Base-by-base conservation (phyloP, 2,888 invertebrate species). In the Chymomyza procnemis region DNA sequence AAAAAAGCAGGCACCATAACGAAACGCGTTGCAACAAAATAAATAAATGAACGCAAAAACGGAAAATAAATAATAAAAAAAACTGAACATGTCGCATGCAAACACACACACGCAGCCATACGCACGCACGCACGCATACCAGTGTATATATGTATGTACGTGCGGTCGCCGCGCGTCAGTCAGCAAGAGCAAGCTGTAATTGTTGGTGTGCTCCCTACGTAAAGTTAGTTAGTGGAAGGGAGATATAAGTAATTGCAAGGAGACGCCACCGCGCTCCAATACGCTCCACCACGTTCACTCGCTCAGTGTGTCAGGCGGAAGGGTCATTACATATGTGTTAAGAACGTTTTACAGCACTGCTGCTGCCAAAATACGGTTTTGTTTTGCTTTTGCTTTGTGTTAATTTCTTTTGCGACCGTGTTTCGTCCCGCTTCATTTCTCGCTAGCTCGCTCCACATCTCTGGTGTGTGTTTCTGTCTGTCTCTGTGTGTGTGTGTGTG, bases 381-480 rank as follows among this genome's bases (percentile, higher is more conserved):
- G 50, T 54, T 54, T 22, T 54, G 19, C 22, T 54, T 54, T 76
- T 76, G 76, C 69, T 75, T 75, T 59, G 69, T 75, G 67, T 66
- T 67, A 61, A 61, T 66, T 78, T 78, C 73, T 78, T 76, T 71
- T 72, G 65, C 58, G 75, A 69, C 75, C 67, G 66, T 69, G 74
- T 41, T 3, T 50, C 16, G 50, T 50, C n/a, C 50, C 16, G 34
- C 2, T 41, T 12, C 12, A 9, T 41, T 12, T 9, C 34, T 41
- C 34, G 34, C 34, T 41, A 9, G 34, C 34, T 41, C 12, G 34
- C 34, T 41, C 34, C 34, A 12, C 12, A 9, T 41, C 3, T 3
- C 12, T 41, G 34, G 34, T 12, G 34, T 34, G n/a, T n/a, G n/a
- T n/a, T n/a, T n/a, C n/a, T n/a, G n/a, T n/a, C n/a, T n/a, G n/a